Evolutionary conservation across 2,888 invertebrate genomes (phyloP), one percentile per base, ranked within the genome.

Genomic region (Lordiphosa andalusiaca): DNA sequence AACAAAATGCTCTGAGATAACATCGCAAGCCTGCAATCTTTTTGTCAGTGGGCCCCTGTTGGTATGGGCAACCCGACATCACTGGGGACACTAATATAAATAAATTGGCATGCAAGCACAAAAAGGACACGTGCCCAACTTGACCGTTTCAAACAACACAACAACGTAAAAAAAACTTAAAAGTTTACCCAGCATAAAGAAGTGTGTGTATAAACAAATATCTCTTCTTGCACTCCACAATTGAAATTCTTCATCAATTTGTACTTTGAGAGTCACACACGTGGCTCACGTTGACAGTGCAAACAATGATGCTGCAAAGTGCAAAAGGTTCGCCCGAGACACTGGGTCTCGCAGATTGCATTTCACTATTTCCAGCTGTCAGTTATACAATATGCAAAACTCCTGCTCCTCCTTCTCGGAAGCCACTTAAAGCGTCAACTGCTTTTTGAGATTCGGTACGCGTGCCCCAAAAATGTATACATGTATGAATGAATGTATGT

Each of bases 21-120:
- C 46, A 47, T 35, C 46, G 6, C 2, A 23, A 44, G 44, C 33
- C 44, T 44, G 44, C 16, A 44, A 44, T 44, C 44, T 44, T 33
- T 33, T 33, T 25, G 25, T 25, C 44, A 33, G 42, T 42, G 25
- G 9, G 7, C 9, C 44, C 44, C 44, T 53, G 81, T 72, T 68
- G 61, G 58, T 60, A 56, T 52, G 56, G 63, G 50, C 57, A 53
- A 53, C 72, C 72, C 53, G 23, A 41, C 56, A 53, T 48, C 69
- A 60, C 58, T 58, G 44, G 67, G 62, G 60, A 71, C 50, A 56
- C 53, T 61, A 53, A 58, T 58, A 52, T 56, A 71, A 68, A 63
- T 51, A 69, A 63, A 63, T 63, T 63, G 62, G 67, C 39, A 36
- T 23, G 42, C 48, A 58, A 59, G 49, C 44, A 49, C 44, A 49